These are phyloP conservation scores for Danaus plexippus DNA, from an alignment of 1,140 invertebrate genomes.

Conservation along the genomic window DNA sequence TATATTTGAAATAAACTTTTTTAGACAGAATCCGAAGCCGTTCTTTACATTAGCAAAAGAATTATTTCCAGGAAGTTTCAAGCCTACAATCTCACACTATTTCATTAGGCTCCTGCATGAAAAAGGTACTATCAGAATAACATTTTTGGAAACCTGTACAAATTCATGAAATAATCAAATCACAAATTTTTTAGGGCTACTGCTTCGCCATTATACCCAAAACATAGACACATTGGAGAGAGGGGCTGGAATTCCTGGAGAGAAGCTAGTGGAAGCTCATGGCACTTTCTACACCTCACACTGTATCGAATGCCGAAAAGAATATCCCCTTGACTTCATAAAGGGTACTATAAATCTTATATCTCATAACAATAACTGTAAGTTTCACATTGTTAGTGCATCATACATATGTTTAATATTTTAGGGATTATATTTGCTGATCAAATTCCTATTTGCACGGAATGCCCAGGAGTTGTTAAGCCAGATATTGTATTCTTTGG, in stretches of 20 bases:
- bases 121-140: constrained; percentile 71
- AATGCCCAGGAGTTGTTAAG: constrained; percentile 84
- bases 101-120: constrained; percentile 86
- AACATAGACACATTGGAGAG: constrained; percentile 96
- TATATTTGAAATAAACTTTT: constrained; percentile 94
- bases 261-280: constrained; percentile 94
- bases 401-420: constrained; percentile 14
- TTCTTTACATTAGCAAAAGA: constrained; percentile 91
- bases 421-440: constrained; percentile 82
- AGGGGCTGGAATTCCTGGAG: constrained; percentile 86
- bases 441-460: constrained; percentile 82
- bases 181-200: constrained; percentile 63
- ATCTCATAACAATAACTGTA: too few species aligned
- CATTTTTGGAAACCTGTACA: background rate
- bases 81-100: constrained; percentile 87
- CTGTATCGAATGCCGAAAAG: constrained; percentile 83
- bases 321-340: constrained; percentile 85
- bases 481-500: constrained; percentile 97
- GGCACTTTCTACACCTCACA: constrained; percentile 93
- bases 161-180: background rate
- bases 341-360: constrained; percentile 51
- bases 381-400: too few species aligned
- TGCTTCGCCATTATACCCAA: constrained; percentile 90
- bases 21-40: constrained; percentile 85
- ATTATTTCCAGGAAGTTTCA: constrained; percentile 86